Conservation (phyloP, 2,888 invertebrate genomes). For the Pristionchus mayeri region DNA sequence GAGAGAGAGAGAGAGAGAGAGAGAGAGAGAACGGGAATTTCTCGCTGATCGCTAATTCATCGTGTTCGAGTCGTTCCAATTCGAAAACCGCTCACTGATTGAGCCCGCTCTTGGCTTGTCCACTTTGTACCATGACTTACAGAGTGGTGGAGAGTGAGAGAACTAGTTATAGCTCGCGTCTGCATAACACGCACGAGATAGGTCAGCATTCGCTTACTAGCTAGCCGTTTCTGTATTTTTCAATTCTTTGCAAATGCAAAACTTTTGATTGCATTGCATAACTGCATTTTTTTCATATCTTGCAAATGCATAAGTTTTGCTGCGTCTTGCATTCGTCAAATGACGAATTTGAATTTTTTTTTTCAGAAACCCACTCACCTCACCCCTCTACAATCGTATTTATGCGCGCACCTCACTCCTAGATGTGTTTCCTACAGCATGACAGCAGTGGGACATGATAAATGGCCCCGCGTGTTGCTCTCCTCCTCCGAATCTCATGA, state of each 20-base stretch:
- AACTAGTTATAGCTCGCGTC: background rate
- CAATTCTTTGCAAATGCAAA: too few species aligned
- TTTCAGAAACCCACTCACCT: too few species aligned
- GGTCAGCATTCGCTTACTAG: constrained; percentile 21
- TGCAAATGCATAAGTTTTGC: background rate
- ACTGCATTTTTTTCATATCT: too few species aligned
- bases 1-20: background rate
- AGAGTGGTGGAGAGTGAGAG: background rate
- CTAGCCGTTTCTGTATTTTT: too few species aligned
- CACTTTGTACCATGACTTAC: constrained; percentile 32
- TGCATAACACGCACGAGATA: constrained; percentile 12
- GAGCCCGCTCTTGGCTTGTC: constrained; percentile 15
- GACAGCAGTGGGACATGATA: constrained; percentile 35
- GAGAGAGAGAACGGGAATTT: background rate
- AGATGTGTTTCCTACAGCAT: background rate
- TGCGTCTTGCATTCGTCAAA: background rate
- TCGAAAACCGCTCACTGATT: background rate
- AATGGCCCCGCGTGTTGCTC: constrained; percentile 28
- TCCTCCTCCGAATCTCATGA: constrained; percentile 8
- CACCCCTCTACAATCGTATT: too few species aligned
- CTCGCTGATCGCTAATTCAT: background rate
- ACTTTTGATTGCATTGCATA: too few species aligned
- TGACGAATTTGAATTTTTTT: too few species aligned
- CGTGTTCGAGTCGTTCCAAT: background rate
- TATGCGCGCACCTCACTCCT: too few species aligned